Conservation (phyloP, 2,797 vertebrate species). For the Podarcis lilfordi region DNA sequence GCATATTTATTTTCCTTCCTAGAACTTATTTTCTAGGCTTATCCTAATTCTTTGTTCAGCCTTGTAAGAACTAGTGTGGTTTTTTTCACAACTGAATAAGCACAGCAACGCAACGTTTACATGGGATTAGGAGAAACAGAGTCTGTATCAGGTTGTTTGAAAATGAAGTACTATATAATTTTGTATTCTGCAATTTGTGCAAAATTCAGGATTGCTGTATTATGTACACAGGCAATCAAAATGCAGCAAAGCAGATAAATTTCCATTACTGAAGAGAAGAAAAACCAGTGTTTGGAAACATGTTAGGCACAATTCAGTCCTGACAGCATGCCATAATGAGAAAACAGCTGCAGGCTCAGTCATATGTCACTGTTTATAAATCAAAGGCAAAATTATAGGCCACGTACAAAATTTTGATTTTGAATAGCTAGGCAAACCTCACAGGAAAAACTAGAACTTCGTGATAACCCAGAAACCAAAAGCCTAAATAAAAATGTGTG, state of each 20-base stretch:
- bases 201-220: neutral
- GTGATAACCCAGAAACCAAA: neutral
- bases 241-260: neutral
- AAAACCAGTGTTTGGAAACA: neutral
- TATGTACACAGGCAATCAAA: neutral
- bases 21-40: neutral
- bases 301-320: neutral
- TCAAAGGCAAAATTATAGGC: neutral
- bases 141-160: neutral
- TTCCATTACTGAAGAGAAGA: neutral
- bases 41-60: neutral
- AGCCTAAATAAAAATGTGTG: too few species aligned
- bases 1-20: neutral
- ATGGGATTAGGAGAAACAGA: neutral
- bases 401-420: neutral
- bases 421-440: too few species aligned
- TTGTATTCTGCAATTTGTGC: neutral
- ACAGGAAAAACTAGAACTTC: neutral
- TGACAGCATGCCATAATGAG: neutral
- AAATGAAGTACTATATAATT: neutral
- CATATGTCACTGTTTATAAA: neutral
- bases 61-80: neutral
- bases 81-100: neutral
- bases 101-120: neutral
- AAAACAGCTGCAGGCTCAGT: neutral